phyloP scores from a whole-genome alignment of 2,888 invertebrate species.

The Synergus laeviventris region DNA sequence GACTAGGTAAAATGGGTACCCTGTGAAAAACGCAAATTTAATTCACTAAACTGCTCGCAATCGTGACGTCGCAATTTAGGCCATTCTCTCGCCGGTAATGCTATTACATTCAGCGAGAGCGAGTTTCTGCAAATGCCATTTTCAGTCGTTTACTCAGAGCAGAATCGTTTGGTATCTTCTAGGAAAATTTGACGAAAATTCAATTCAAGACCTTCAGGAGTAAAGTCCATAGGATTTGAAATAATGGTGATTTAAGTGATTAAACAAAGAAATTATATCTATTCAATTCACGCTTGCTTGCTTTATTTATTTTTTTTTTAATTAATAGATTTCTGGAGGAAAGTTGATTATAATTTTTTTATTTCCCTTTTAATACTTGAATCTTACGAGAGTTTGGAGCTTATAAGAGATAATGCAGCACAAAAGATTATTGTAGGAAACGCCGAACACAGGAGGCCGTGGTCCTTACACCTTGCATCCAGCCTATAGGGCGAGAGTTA shows the following conservation, averaged over 20 bases:
- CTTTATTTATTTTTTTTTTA: too few species aligned
- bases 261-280: neutral
- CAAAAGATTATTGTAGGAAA: constrained; percentile 19
- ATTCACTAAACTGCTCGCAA: constrained; percentile 46
- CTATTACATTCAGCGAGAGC: constrained; percentile 7
- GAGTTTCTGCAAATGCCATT: constrained; percentile 19
- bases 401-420: neutral
- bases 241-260: neutral
- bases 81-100: constrained; percentile 19
- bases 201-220: neutral
- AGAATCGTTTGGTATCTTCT: constrained; percentile 19
- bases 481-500: constrained; percentile 4
- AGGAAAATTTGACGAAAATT: constrained; percentile 13
- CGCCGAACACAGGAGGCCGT: constrained; percentile 18
- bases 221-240: neutral
- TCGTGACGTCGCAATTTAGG: constrained; percentile 29
- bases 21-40: constrained; percentile 45
- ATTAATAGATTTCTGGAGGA: too few species aligned
- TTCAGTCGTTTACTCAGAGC: constrained; percentile 4
- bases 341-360: neutral
- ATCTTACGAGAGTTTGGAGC: neutral
- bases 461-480: constrained; percentile 1
- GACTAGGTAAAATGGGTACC: constrained; percentile 36
- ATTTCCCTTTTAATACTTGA: neutral
- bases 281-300: constrained; percentile 7